Evolutionary conservation across 2,888 invertebrate species (phyloP).

Genomic region (Halictus quadricinctus): DNA sequence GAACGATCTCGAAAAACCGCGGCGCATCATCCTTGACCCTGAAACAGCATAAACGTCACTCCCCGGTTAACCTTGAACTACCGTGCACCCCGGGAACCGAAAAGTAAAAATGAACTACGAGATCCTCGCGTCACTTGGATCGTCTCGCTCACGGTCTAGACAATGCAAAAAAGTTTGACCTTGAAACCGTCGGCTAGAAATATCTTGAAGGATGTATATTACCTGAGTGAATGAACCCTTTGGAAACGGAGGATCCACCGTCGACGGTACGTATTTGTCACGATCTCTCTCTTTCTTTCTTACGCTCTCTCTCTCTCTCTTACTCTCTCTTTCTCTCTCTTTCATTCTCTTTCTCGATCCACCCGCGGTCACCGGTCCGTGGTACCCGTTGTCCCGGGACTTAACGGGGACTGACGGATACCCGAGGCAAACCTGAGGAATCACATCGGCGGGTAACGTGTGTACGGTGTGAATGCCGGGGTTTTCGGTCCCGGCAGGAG

Average conservation of each 20-base stretch:
- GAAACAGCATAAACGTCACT: constrained; percentile 32
- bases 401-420: neutral
- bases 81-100: neutral
- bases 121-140: neutral
- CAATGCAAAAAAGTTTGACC: constrained; percentile 21
- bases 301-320: neutral
- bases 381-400: neutral
- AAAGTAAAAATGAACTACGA: neutral
- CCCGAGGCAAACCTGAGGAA: neutral
- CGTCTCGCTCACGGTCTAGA: neutral
- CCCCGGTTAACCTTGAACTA: constrained; percentile 51
- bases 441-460: constrained; percentile 3
- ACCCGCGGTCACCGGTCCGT: neutral
- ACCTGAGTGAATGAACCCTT: constrained; percentile 31
- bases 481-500: constrained; percentile 2
- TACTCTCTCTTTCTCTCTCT: neutral
- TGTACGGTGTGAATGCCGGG: neutral
- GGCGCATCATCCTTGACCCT: constrained; percentile 24
- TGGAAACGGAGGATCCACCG: constrained; percentile 25
- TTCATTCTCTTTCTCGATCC: neutral
- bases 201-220: constrained; percentile 34
- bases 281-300: neutral
- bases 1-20: constrained; percentile 2
- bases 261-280: neutral
- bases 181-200: constrained; percentile 21